Evolutionary conservation across 1,140 invertebrate genomes (phyloP), one percentile per base, ranked within the genome.

Genomic region (Hermatobates lingyangjiaoensis): DNA sequence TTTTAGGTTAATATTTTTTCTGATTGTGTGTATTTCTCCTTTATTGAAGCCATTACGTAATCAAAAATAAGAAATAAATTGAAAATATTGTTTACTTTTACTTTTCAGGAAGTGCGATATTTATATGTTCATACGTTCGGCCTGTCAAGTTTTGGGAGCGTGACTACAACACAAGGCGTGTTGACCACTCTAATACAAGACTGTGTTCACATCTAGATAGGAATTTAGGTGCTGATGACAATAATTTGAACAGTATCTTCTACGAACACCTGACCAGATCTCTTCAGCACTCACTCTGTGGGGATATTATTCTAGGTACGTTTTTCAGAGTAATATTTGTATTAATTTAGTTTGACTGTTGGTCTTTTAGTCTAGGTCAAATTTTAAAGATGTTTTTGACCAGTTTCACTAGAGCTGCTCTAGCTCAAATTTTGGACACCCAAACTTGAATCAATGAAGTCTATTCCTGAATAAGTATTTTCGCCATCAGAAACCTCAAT

Each of bases 121-220:
- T 99, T 65, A 78, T 98, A 58, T 90, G 88, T 20, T 97, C 93
- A 0, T 98, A 99, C 64, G 87, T 95, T 14, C 74, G 95, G 20
- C 95, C 95, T 0, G 79, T 98, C 0, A 98, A 98, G 67, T 99
- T 98, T 67, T 98, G 95, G 95, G 95, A 99, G 66, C 74, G 91
- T 56, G 90, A 97, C 66, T 97, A 97, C 64, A 97, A 97, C 61
- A 99, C 95, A 0, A 83, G 93, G 55, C 68, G 94, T 56, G 88
- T 97, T 0, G 95, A 99, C 64, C 90, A 97, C 66, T 93, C 89
- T 4, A 98, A 98, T 65, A 97, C 93, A 0, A 73, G 93, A 28
- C 76, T 98, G 4, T 88, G 88, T 2, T 87, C 89, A 24, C 93
- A 98, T 65, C 66, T 99, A 20, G 94, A 98, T 55, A 74, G 91